phyloP scores from a whole-genome alignment of 1,140 invertebrate species.

The Drosophila pandora region DNA sequence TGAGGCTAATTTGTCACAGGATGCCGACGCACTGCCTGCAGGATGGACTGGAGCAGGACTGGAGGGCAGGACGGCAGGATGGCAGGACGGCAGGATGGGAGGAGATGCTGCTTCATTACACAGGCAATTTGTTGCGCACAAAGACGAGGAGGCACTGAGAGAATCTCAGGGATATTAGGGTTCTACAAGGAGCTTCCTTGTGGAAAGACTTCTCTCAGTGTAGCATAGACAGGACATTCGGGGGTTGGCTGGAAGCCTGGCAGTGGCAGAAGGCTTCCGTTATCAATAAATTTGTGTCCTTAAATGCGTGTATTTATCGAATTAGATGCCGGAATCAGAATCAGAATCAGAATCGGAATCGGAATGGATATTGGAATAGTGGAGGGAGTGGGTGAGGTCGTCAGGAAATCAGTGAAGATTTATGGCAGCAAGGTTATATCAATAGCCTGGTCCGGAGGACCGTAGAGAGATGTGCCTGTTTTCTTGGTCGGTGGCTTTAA shows the following conservation, averaged over 20 bases:
- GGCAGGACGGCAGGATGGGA: not conserved
- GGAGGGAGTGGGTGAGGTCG: not conserved
- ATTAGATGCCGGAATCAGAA: slow-evolving; percentile 48
- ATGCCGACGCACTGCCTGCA: slow-evolving; percentile 36
- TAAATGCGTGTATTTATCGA: slow-evolving; percentile 74
- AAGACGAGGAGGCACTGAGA: slow-evolving; percentile 25
- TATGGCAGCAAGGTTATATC: slow-evolving; percentile 36
- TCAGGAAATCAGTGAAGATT: slow-evolving; percentile 37
- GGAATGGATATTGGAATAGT: slow-evolving; percentile 3
- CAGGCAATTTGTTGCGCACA: slow-evolving; percentile 76
- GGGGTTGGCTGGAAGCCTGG: not conserved
- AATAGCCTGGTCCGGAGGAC: slow-evolving; percentile 20
- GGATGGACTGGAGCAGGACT: slow-evolving; percentile 6
- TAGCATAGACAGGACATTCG: not conserved
- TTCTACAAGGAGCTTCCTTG: no score
- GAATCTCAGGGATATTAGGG: no score
- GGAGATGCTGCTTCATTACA: slow-evolving; percentile 63
- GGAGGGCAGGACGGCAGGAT: not conserved
- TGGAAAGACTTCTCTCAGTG: not conserved
- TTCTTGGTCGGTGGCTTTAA: slow-evolving; percentile 54
- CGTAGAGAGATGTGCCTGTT: slow-evolving; percentile 1
- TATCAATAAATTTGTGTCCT: slow-evolving; percentile 74
- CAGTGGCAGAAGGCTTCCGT: slow-evolving; percentile 48
- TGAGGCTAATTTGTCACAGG: slow-evolving; percentile 77
- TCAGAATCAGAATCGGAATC: slow-evolving; percentile 20